A percentile compares a stretch with the other conserved stretches of the same genome.
These are phyloP conservation scores for Nyctibius bracteatus DNA, from an alignment of 2,113 vertebrate genomes.

Conservation along the genomic window DNA sequence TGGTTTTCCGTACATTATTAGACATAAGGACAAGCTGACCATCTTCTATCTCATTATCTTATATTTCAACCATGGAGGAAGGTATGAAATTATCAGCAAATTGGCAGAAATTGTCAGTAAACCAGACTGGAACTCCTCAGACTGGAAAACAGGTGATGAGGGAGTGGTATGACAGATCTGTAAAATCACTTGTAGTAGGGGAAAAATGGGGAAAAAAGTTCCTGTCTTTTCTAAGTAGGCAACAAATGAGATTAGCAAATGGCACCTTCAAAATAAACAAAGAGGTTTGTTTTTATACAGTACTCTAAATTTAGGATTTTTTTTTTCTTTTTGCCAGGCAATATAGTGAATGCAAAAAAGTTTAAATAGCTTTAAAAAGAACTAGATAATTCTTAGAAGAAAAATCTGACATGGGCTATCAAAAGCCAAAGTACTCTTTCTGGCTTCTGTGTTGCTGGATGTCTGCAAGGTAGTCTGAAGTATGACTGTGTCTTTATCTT, in stretches of 20 bases:
- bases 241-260: background rate
- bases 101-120: background rate
- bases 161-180: background rate
- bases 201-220: fast-evolving
- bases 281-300: background rate
- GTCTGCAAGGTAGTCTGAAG: background rate
- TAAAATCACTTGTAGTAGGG: background rate
- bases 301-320: background rate
- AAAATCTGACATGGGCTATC: background rate
- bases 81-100: background rate
- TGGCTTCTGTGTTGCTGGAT: background rate
- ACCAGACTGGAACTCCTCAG: background rate
- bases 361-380: background rate
- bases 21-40: background rate
- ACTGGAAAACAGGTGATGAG: background rate
- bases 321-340: background rate
- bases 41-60: background rate
- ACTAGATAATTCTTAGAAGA: background rate
- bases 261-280: background rate
- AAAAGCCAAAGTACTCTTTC: background rate
- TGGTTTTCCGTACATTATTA: background rate
- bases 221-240: background rate
- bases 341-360: background rate
- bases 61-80: background rate
- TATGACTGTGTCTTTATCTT: background rate